Percentiles rank a stretch among this genome's conserved stretches.
These are phyloP conservation scores for Astur gentilis DNA, from an alignment of 2,113 vertebrate genomes.

Conservation along the genomic window DNA sequence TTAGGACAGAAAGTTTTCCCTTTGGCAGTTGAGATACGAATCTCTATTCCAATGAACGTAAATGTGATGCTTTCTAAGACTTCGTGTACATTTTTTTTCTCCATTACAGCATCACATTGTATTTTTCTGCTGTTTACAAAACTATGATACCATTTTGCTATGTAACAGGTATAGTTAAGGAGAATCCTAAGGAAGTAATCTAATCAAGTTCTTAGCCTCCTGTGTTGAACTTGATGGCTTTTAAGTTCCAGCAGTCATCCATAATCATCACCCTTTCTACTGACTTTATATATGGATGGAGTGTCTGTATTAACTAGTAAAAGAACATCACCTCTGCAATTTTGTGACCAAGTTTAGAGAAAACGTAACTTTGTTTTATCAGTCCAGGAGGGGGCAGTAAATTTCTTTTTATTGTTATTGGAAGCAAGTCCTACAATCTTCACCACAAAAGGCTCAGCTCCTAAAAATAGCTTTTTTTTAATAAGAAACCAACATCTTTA, in stretches of 20 bases:
- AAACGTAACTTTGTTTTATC: not conserved
- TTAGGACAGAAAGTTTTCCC: not conserved
- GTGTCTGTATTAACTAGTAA: not conserved
- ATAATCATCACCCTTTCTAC: not conserved
- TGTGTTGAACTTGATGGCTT: not conserved
- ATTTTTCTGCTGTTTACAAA: not conserved
- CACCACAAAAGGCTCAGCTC: not conserved
- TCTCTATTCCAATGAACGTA: not conserved
- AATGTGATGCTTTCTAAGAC: not conserved
- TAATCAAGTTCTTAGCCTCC: not conserved
- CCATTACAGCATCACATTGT: not conserved
- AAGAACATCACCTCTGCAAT: not conserved
- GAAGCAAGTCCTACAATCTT: not conserved
- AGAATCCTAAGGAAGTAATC: not conserved
- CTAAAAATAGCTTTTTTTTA: not conserved
- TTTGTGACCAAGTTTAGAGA: not conserved
- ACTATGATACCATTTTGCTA: not conserved
- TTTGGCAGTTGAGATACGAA: not conserved
- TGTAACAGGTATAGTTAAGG: not conserved
- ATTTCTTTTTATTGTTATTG: constrained; percentile 58
- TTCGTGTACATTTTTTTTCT: not conserved
- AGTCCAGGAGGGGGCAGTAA: constrained; percentile 74
- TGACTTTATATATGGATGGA: rapidly evolving
- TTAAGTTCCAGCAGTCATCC: not conserved
- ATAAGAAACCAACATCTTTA: not conserved